phyloP scores from a whole-genome alignment of 2,797 vertebrate genomes.

The Sebastes dallii region DNA sequence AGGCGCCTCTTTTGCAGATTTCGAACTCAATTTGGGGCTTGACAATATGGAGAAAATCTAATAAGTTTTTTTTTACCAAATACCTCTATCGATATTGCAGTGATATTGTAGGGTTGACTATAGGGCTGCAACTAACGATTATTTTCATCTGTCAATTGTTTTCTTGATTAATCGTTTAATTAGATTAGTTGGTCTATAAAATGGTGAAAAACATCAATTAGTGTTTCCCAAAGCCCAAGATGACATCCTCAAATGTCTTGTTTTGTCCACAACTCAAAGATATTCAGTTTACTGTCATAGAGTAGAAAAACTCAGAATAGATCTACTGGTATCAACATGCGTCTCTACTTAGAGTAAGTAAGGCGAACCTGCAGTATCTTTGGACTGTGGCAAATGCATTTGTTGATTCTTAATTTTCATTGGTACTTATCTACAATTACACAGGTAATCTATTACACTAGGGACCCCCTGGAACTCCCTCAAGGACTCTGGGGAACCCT shows the following conservation, averaged over 20 bases:
- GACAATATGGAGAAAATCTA: no score
- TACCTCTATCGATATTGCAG: rapidly evolving
- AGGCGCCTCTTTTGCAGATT: not conserved
- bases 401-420: not conserved
- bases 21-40: not conserved
- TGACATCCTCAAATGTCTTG: no score
- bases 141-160: no score
- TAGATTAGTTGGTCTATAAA: no score
- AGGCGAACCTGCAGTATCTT: not conserved
- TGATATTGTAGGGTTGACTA: no score
- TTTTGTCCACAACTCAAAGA: no score
- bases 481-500: not conserved
- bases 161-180: rapidly evolving
- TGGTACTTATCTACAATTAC: not conserved
- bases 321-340: not conserved
- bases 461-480: not conserved
- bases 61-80: no score
- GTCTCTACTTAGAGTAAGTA: not conserved
- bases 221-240: no score
- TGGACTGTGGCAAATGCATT: rapidly evolving
- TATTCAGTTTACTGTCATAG: no score
- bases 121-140: no score
- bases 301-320: not conserved
- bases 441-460: not conserved
- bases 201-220: rapidly evolving